phyloP scores from a whole-genome alignment of 2,797 vertebrate genomes.

The Coranthus polyacanthus region DNA sequence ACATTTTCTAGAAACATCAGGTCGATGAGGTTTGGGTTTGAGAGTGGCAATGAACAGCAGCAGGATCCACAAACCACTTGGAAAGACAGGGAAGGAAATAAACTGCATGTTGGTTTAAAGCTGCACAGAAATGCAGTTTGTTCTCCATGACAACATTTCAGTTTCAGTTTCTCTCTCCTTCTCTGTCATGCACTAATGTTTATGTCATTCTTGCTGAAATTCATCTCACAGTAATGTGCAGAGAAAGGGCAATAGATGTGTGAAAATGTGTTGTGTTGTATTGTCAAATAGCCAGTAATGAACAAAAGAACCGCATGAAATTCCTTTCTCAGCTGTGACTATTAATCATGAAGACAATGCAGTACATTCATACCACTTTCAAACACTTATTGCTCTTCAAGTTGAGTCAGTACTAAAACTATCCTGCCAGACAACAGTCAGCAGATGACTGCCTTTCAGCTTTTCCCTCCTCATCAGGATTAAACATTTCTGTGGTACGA shows the following conservation, averaged over 20 bases:
- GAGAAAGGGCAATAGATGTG: background rate
- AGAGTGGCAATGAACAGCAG: conserved; percentile 39
- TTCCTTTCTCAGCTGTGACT: background rate
- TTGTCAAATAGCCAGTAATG: background rate
- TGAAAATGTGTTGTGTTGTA: background rate
- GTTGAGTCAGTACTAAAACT: no score
- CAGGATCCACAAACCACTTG: conserved; percentile 27
- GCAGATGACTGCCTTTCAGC: no score
- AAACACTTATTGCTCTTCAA: conserved; percentile 1
- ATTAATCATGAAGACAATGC: conserved; percentile 4
- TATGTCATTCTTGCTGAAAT: background rate
- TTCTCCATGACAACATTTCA: conserved; percentile 27
- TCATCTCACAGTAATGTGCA: background rate
- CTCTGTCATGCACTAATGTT: background rate
- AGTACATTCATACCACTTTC: conserved; percentile 1
- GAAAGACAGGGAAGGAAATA: conserved; percentile 9
- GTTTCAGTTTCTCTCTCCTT: background rate
- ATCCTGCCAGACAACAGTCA: no score
- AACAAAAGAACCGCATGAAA: background rate
- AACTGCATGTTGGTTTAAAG: conserved; percentile 30
- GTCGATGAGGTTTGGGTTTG: conserved; percentile 30
- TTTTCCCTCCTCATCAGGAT: background rate
- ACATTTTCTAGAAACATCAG: conserved; percentile 18
- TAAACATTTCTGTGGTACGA: no score
- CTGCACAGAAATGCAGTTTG: conserved; percentile 13